Evolutionary conservation across 2,797 vertebrate species (phyloP).

Genomic region (Pangasius mekongensis): DNA sequence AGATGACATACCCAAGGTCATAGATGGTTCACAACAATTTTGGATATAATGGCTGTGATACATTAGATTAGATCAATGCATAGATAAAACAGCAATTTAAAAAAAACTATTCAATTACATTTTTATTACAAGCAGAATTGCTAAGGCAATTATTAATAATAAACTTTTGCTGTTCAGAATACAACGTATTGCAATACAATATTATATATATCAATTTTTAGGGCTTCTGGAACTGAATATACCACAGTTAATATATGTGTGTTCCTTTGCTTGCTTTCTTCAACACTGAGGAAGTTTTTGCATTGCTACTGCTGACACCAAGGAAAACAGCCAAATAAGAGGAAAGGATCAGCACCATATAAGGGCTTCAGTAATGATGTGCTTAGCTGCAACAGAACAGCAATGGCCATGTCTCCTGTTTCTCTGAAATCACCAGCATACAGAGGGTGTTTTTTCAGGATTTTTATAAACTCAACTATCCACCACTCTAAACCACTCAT

Average conservation of each 20-base stretch:
- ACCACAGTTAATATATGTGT: background rate
- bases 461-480: background rate
- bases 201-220: too few species aligned
- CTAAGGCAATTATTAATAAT: background rate
- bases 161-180: background rate
- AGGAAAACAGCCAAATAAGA: background rate
- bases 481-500: background rate
- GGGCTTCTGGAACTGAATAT: background rate
- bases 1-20: background rate
- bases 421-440: background rate
- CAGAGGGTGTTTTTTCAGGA: background rate
- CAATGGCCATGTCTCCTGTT: background rate
- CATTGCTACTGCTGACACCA: background rate
- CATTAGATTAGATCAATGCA: background rate
- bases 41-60: background rate
- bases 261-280: background rate
- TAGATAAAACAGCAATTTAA: background rate
- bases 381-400: constrained; percentile 2
- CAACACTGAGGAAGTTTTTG: background rate
- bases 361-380: constrained; percentile 2
- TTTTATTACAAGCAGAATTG: background rate
- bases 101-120: background rate
- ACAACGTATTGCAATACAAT: background rate
- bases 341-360: background rate
- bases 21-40: background rate